Evolutionary conservation across 2,888 invertebrate genomes (phyloP), one percentile per base, ranked within the genome.

Genomic region (Archips xylosteana): DNA sequence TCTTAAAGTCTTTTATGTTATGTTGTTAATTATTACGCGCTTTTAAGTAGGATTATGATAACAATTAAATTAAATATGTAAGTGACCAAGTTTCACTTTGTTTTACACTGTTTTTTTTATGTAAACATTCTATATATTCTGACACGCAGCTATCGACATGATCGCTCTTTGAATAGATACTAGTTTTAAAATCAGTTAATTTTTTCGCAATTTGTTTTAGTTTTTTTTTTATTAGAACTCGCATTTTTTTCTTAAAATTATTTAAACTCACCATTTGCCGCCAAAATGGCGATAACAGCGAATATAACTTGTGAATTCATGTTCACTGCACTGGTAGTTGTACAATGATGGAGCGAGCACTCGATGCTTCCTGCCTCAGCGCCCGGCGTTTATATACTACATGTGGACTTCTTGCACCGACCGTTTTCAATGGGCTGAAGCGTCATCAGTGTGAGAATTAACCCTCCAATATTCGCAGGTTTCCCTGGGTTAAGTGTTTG

Each of bases 381-480:
- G 90, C 84, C 81, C 78, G 85, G 90, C 81, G 87, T 86, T 94
- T 94, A 90, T 90, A 94, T 94, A 94, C 94, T 94, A 91, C 87
- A 87, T 84, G 83, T 85, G 82, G 82, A 86, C 85, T 84, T 89
- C 85, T 87, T 86, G 81, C 79, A 80, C 89, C 80, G 78, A 83
- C 82, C 87, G 88, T 89, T 92, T 93, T 92, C 90, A 93, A 92
- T 91, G 87, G 89, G 77, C 85, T 79, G 82, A 70, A 86, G 84
- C 92, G 93, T 91, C 92, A 92, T 81, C 82, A 79, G 81, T 85
- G 86, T 88, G 88, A 84, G 90, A 88, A 84, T 81, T 87, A 92
- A 94, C 93, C 92, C 92, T 87, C 59, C 63, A 42, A 13, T 63
- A 66, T 54, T 71, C 47, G 62, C 23, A 34, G 68, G 59, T 54